A percentile compares a stretch with the other conserved stretches of the same genome.
Conservation (phyloP, 2,113 vertebrate genomes). For the Datnioides undecimradiatus region DNA sequence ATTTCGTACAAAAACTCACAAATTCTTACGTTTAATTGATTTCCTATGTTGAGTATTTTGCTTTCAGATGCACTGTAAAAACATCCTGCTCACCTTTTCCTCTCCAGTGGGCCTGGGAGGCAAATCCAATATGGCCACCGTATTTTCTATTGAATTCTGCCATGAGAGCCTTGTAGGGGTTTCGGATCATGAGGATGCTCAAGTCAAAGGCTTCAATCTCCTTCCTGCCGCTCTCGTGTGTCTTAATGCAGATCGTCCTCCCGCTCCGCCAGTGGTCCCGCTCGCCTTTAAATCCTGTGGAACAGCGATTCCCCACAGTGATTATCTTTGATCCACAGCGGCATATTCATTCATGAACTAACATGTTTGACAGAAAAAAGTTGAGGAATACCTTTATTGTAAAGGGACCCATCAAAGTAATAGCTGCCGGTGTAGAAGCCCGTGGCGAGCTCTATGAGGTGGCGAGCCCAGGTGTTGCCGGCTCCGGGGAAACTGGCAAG, state of each 20-base stretch:
- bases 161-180: constrained; percentile 98
- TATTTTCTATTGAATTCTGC: constrained; percentile 98
- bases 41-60: background rate
- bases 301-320: background rate
- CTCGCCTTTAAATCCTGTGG: constrained; percentile 95
- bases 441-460: constrained; percentile 95
- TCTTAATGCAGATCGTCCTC: constrained; percentile 95
- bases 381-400: constrained; percentile 92
- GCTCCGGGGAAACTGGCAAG: constrained; percentile 97
- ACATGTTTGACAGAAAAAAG: background rate
- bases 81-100: constrained; percentile 90
- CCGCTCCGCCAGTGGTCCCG: constrained; percentile 96
- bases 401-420: constrained; percentile 97
- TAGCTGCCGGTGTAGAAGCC: constrained; percentile 98
- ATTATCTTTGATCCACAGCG: background rate
- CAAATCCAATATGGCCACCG: constrained; percentile 96
- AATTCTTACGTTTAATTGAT: background rate
- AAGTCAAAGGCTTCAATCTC: constrained; percentile 95
- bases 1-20: background rate
- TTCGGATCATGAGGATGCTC: constrained; percentile 93
- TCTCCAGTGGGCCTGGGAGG: constrained; percentile 94
- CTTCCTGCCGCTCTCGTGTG: constrained; percentile 95
- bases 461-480: constrained; percentile 97
- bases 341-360: background rate
- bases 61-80: background rate